phyloP scores from a whole-genome alignment of 2,113 vertebrate species.

The Zosterops lateralis region DNA sequence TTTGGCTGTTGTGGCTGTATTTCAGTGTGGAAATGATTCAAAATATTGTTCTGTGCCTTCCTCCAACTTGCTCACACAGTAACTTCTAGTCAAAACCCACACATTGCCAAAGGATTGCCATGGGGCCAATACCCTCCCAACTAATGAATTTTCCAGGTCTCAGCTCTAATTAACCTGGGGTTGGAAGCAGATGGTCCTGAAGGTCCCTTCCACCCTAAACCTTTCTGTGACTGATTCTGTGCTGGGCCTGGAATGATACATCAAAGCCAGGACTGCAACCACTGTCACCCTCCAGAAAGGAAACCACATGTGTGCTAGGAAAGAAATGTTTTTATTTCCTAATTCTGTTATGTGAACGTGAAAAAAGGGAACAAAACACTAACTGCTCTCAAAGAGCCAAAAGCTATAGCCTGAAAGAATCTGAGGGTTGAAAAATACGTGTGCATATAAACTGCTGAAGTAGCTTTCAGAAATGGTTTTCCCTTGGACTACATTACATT shows the following conservation, averaged over 20 bases:
- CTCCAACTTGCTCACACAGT: background rate
- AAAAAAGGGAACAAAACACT: background rate
- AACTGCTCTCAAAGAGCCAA: background rate
- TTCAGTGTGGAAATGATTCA: background rate
- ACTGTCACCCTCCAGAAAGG: background rate
- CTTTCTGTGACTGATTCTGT: background rate
- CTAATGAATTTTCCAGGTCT: background rate
- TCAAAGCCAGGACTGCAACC: background rate
- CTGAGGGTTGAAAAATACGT: background rate
- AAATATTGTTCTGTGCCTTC: background rate
- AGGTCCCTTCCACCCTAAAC: background rate
- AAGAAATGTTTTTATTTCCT: background rate
- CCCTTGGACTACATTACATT: background rate
- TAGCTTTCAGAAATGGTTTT: background rate
- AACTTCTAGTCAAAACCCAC: background rate
- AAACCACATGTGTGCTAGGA: background rate
- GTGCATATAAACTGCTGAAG: background rate
- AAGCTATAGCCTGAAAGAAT: background rate
- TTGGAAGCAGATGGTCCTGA: background rate
- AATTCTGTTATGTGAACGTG: background rate
- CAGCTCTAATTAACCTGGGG: background rate
- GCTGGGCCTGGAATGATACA: background rate
- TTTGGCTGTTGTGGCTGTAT: background rate
- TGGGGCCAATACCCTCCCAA: background rate
- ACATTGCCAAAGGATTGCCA: background rate